A percentile compares a stretch with the other conserved stretches of the same genome.
These are phyloP conservation scores for Euproctis similis DNA, from an alignment of 2,888 invertebrate species.

Conservation along the genomic window DNA sequence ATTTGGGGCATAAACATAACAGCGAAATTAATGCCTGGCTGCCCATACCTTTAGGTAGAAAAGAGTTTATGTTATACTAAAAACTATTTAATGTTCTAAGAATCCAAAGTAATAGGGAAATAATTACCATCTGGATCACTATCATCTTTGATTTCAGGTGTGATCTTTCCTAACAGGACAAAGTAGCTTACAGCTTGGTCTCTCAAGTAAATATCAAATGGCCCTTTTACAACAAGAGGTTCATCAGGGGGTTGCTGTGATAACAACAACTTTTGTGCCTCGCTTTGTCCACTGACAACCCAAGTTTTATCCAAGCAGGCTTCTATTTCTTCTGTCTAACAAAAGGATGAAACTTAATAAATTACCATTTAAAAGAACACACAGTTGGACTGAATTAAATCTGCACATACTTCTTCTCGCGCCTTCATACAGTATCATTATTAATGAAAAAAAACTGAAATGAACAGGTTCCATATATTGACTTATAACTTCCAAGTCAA, in stretches of 20 bases:
- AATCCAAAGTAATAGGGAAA: not conserved
- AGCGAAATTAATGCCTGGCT: no score
- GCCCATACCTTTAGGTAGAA: no score
- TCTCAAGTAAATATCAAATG: constrained; percentile 86
- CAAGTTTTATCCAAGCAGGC: constrained; percentile 91
- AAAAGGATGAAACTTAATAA: constrained; percentile 33
- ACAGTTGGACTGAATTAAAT: no score
- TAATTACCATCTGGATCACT: constrained; percentile 80
- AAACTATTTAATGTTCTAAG: not conserved
- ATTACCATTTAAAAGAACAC: no score
- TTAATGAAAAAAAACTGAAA: no score
- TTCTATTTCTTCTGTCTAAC: constrained; percentile 80
- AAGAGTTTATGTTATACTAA: no score
- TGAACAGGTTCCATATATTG: no score
- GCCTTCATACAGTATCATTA: no score
- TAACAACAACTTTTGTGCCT: constrained; percentile 82
- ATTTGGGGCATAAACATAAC: no score
- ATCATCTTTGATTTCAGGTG: constrained; percentile 55
- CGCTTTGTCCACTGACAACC: constrained; percentile 92
- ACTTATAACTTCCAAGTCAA: no score
- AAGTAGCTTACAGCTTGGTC: constrained; percentile 88
- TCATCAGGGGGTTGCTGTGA: constrained; percentile 72
- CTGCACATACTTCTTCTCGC: no score
- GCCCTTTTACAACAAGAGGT: constrained; percentile 89
- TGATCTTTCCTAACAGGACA: constrained; percentile 81